Percentiles rank a stretch among this genome's conserved stretches.
Evolutionary conservation across 2,888 invertebrate genomes (phyloP).

Genomic region (Leptarthrus brevirostris): DNA sequence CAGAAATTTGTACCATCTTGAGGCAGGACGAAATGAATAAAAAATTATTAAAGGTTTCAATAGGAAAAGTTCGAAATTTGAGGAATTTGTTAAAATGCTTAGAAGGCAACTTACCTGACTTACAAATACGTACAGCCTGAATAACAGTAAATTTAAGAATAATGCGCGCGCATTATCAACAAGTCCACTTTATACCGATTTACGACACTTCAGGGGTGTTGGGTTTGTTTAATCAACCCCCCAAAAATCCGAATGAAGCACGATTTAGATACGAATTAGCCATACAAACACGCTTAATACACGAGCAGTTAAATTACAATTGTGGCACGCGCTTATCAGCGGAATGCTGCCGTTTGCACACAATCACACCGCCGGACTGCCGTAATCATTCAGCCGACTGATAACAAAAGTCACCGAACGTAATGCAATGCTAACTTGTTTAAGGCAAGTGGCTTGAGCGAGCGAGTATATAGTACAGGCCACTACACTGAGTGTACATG

Average conservation of each 20-base stretch:
- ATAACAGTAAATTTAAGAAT: conserved; percentile 64
- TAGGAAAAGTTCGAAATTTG: not conserved
- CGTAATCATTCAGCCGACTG: conserved; percentile 1
- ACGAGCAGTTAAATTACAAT: conserved; percentile 9
- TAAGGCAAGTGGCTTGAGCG: conserved; percentile 22
- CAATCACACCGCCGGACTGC: not conserved
- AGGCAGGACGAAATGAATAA: not conserved
- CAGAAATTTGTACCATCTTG: not conserved
- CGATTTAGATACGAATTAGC: conserved; percentile 51
- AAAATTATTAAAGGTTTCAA: not conserved
- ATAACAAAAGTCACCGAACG: conserved; percentile 34
- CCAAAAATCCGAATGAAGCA: conserved; percentile 44
- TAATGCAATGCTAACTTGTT: conserved; percentile 17
- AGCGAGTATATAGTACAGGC: not conserved
- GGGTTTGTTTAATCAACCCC: conserved; percentile 48
- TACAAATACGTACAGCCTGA: conserved; percentile 55
- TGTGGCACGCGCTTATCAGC: conserved; percentile 15
- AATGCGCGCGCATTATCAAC: conserved; percentile 67
- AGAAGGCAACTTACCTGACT: conserved; percentile 30
- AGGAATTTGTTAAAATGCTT: conserved; percentile 2
- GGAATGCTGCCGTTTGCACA: not conserved
- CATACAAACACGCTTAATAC: conserved; percentile 45
- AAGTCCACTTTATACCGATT: conserved; percentile 36
- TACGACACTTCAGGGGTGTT: conserved; percentile 36
- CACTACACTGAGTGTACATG: not conserved